Base-by-base conservation (phyloP, 23 tunicate genomes). In the Styela plicata region DNA sequence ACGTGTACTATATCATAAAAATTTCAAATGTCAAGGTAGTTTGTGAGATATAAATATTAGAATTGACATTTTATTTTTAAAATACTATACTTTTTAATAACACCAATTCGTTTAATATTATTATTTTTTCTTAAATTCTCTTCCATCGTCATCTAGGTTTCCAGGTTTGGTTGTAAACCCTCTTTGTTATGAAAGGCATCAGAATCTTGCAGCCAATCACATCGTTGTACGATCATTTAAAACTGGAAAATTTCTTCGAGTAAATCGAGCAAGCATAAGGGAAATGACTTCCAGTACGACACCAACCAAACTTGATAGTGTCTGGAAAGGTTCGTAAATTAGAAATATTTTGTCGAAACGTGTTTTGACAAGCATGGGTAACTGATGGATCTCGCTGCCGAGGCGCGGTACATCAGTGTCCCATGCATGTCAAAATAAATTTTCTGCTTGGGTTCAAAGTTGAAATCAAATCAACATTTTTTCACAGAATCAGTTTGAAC, bases 101-200 rank as follows among this genome's bases (percentile, higher is more conserved):
- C 64, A 61, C 20, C 64, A 19, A 21, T 61, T 19, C 64, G 20
- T 61, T 19, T n/a, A n/a, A n/a, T n/a, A n/a, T n/a, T n/a, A n/a
- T 61, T 19, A 21, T 61, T 61, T 61, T 61, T 19, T 61, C 19
- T 61, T 21, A 21, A 19, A 19, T 19, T 61, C 64, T 61, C 64
- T 19, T 61, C 21, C 64, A 61, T 68, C 27, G 73, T 71, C 29
- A 44, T 5, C 13, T 64, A 92, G 93, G 93, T 93, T 78, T 62
- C 98, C 98, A 34, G 98, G 89, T 44, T 86, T 93, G 26, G 82
- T 83, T 65, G 90, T 93, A 28, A 93, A 93, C 76, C 98, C 98
- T 24, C 34, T 93, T 69, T 78, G 80, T 2, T 53, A 24, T 44
- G 98, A 93, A 34, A 84, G 82, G 16, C 66, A 44, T 25, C 80